Conservation (phyloP, 2,797 vertebrate genomes). For the Mionectes olivaceus region DNA sequence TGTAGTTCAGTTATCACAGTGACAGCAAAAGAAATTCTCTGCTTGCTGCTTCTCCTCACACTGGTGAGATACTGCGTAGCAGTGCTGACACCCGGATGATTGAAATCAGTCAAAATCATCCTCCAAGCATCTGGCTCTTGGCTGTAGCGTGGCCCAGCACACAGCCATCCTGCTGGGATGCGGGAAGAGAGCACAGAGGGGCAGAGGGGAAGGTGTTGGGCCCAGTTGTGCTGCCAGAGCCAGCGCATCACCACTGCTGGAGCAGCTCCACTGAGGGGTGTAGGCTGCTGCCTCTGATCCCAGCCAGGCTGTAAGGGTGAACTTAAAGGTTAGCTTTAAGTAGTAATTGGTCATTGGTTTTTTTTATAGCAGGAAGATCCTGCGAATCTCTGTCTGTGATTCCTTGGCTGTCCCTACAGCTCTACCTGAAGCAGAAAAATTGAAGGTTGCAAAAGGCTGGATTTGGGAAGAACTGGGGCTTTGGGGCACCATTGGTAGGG, state of each 20-base stretch:
- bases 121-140: neutral
- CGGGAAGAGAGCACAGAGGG: fast-evolving
- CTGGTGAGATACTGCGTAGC: neutral
- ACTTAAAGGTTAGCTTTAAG: neutral
- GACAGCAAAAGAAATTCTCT: neutral
- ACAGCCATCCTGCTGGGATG: fast-evolving
- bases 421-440: neutral
- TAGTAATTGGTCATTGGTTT: neutral
- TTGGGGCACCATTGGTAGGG: neutral
- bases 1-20: neutral
- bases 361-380: neutral
- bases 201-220: neutral
- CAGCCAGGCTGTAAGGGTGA: neutral
- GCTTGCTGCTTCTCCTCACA: fast-evolving
- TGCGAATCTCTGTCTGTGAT: neutral
- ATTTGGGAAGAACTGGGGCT: neutral
- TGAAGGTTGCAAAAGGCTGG: neutral
- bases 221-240: neutral
- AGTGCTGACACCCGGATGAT: neutral
- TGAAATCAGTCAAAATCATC: neutral
- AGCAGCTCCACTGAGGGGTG: neutral
- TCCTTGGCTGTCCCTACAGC: neutral
- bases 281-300: neutral
- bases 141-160: neutral
- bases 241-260: neutral